These are phyloP conservation scores for Drosophila kohkoa DNA, from an alignment of 1,140 invertebrate genomes.

Conservation along the genomic window DNA sequence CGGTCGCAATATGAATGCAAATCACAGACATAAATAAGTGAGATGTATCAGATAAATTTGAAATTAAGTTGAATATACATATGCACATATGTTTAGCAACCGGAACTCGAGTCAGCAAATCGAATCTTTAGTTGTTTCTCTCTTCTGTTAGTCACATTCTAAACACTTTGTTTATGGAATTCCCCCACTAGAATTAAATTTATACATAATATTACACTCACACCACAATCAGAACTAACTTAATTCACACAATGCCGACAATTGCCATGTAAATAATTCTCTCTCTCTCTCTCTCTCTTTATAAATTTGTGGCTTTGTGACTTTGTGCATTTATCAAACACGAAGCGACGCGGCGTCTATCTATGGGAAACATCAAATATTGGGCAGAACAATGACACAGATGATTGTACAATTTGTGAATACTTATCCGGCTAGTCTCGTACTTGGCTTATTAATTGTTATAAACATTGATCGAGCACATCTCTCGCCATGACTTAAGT, in stretches of 20 bases:
- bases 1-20: conserved; percentile 34
- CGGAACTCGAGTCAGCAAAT: conserved; percentile 64
- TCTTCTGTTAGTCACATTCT: conserved; percentile 31
- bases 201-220: conserved; percentile 16
- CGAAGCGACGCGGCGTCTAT: conserved; percentile 1
- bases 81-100: conserved; percentile 66
- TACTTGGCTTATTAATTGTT: conserved; percentile 17
- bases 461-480: conserved; percentile 13
- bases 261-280: conserved; percentile 23
- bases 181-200: conserved; percentile 26
- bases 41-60: background rate
- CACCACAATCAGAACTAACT: conserved; percentile 10
- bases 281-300: background rate
- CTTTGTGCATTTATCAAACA: conserved; percentile 17
- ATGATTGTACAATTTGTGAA: conserved; percentile 4
- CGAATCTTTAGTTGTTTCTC: conserved; percentile 26
- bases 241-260: conserved; percentile 31
- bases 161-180: conserved; percentile 26
- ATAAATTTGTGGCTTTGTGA: too few species aligned
- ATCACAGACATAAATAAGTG: conserved; percentile 4
- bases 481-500: conserved; percentile 11
- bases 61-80: conserved; percentile 27
- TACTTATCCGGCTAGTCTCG: background rate
- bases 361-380: conserved; percentile 25
- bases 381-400: conserved; percentile 18